Evolutionary conservation across 2,888 invertebrate species (phyloP).

Genomic region (Scaptomyza flava): DNA sequence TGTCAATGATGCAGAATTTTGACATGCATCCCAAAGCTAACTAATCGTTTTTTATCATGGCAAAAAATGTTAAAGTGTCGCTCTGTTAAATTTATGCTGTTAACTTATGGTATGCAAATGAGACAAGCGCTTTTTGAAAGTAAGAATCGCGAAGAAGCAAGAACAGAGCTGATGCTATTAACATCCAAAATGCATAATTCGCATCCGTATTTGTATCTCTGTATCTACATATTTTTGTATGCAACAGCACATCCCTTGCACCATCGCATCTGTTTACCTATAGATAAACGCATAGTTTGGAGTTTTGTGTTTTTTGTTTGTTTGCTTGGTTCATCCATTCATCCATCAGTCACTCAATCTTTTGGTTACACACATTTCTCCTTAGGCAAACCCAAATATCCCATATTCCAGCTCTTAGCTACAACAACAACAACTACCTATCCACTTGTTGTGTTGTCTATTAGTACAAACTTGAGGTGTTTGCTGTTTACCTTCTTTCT

Average conservation of each 20-base stretch:
- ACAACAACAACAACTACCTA: conserved; percentile 48
- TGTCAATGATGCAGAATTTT: conserved; percentile 57
- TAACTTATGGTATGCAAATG: conserved; percentile 6
- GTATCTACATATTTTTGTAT: background rate
- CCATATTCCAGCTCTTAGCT: conserved; percentile 25
- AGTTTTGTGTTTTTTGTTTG: conserved; percentile 40
- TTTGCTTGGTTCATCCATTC: conserved; percentile 49
- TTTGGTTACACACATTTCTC: conserved; percentile 68
- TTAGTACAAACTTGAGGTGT: conserved; percentile 54
- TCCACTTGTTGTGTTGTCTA: conserved; percentile 67
- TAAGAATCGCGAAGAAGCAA: background rate
- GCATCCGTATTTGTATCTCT: conserved; percentile 22
- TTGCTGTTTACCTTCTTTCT: conserved; percentile 66
- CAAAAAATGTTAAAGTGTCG: conserved; percentile 17
- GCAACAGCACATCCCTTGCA: conserved; percentile 50
- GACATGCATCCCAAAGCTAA: conserved; percentile 31
- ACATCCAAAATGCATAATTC: background rate
- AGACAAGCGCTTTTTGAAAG: background rate
- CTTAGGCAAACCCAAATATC: conserved; percentile 47
- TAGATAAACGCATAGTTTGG: conserved; percentile 40
- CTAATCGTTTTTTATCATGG: conserved; percentile 49
- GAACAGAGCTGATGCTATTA: no score
- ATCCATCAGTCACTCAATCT: conserved; percentile 72
- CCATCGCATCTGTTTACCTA: conserved; percentile 42
- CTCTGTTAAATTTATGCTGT: conserved; percentile 17